Percentiles rank a stretch among this genome's conserved stretches.
These are phyloP conservation scores for Diaphora mendica DNA, from an alignment of 2,888 invertebrate species.

Conservation along the genomic window DNA sequence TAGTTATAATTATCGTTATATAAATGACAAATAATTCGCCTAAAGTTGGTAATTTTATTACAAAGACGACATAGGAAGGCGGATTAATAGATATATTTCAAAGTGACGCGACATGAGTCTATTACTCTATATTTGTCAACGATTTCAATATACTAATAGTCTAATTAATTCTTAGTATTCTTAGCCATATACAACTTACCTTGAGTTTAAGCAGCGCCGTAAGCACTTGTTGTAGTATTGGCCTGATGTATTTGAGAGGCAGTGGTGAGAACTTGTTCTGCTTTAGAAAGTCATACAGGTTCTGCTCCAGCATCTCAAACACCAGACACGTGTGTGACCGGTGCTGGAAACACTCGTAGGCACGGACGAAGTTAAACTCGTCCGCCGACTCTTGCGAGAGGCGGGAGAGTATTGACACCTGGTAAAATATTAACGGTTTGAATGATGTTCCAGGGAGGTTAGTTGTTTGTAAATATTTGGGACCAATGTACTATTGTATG, in stretches of 20 bases:
- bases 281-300: constrained; percentile 99
- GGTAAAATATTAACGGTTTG: constrained; percentile 37
- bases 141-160: background rate
- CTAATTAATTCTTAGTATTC: too few relatives aligned
- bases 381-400: constrained; percentile 99
- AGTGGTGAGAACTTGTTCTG: constrained; percentile 99
- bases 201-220: constrained; percentile 95
- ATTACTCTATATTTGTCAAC: too few relatives aligned
- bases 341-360: constrained; percentile 99
- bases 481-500: too few relatives aligned
- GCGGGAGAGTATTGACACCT: constrained; percentile 96
- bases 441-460: background rate
- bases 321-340: constrained; percentile 99
- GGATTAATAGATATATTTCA: too few relatives aligned
- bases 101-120: too few relatives aligned
- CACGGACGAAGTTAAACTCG: constrained; percentile 99
- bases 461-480: background rate
- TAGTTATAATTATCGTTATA: too few relatives aligned
- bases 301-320: constrained; percentile 99
- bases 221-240: constrained; percentile 98
- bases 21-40: background rate
- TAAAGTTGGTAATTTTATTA: background rate
- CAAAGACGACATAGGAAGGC: background rate
- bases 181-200: constrained; percentile 74
- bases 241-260: constrained; percentile 99